Evolutionary conservation across 2,888 invertebrate species (phyloP), one percentile per base, ranked within the genome.

Genomic region (Drosophila borealis): DNA sequence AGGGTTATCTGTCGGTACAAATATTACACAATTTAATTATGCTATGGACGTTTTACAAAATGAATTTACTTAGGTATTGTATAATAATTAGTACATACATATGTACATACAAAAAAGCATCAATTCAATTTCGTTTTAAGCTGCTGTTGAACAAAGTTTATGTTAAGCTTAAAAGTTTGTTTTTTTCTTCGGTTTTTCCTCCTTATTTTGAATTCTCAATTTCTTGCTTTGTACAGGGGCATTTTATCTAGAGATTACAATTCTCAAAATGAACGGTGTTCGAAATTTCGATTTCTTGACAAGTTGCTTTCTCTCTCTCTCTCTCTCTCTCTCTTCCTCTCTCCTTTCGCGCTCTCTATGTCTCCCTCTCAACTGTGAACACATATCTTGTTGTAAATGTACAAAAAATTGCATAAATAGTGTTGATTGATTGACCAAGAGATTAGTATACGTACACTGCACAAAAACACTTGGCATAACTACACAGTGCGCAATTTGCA

Each of bases 31-130:
- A 62, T 71, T 80, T 54, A 74, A 83, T 84, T 83, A 83, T 64
- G 55, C 84, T 84, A 84, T 84, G 84, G 84, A 84, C 84, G 84
- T 72, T 60, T 76, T 74, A 66, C 50, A 85, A 85, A 85, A 76
- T 71, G 55, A 65, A 64, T 71, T 67, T 74, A 73, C 67, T 74
- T 81, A 83, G 33, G 60, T 57, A 64, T 46, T 67, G 37, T 50
- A 37, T 25, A 56, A 66, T 69, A 67, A 76, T 68, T 55, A 41
- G 33, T 64, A 71, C 59, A 59, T 59, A 53, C 10, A 59, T 50
- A 46, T 41, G 61, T 9, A 17, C 37, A 37, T 59, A 34, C 39
- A 34, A 60, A 73, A 69, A 69, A 70, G 50, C 48, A 70, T 57
- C 50, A 44, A 54, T 51, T 55, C n/a, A 44, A 49, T 44, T 45